Evolutionary conservation across 2,113 vertebrate species (phyloP).

Genomic region (Marcusenius ussheri): DNA sequence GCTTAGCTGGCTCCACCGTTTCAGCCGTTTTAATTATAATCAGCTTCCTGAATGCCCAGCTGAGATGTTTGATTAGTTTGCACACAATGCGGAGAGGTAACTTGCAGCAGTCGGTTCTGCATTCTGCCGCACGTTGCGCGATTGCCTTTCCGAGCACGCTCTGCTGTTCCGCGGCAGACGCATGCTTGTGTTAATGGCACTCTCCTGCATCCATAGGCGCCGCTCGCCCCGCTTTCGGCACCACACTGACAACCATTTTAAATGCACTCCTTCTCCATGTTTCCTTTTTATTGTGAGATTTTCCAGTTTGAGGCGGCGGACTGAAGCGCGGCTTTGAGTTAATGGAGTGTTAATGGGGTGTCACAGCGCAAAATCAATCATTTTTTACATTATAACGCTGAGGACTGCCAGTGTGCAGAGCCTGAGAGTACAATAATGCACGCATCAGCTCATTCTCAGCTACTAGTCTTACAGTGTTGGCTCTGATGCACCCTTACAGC

Average conservation of each 20-base stretch:
- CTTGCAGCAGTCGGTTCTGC: background rate
- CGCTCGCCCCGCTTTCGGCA: background rate
- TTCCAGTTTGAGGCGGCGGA: slow-evolving; percentile 7
- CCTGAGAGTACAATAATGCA: slow-evolving; percentile 6
- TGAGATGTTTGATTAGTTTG: slow-evolving; percentile 6
- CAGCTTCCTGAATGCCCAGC: background rate
- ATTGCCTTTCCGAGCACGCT: background rate
- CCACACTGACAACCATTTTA: background rate
- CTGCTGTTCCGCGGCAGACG: background rate
- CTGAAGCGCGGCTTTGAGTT: slow-evolving; percentile 18
- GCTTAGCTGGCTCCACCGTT: background rate
- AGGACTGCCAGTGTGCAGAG: slow-evolving; percentile 13
- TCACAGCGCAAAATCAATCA: slow-evolving; percentile 30
- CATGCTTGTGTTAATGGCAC: background rate
- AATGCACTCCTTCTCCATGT: background rate
- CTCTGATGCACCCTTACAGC: background rate
- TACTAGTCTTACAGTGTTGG: background rate
- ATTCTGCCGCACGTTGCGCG: background rate
- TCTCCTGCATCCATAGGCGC: background rate
- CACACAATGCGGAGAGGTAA: background rate
- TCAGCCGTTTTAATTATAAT: slow-evolving; percentile 17
- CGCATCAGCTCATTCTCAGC: background rate
- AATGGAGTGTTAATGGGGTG: slow-evolving; percentile 30
- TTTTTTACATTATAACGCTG: slow-evolving; percentile 20
- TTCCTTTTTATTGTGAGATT: slow-evolving; percentile 14